Conservation (phyloP, 2,888 invertebrate species). For the Aphrophora alni region DNA sequence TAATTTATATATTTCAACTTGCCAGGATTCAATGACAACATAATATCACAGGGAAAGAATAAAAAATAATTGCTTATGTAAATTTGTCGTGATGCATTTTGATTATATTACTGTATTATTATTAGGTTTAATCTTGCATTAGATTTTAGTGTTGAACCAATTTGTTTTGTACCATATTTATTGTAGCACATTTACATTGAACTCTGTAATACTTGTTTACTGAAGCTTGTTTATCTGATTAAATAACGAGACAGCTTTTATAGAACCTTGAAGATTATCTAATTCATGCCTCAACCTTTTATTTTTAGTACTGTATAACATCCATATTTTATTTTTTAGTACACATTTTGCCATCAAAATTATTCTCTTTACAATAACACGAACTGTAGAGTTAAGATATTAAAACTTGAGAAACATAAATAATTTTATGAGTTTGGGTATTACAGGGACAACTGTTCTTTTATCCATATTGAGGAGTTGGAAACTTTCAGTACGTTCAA, state of each 20-base stretch:
- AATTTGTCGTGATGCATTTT: conserved; percentile 2
- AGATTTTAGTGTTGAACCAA: not conserved
- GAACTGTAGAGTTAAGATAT: too few relatives aligned
- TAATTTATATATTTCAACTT: not conserved
- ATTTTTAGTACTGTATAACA: too few relatives aligned
- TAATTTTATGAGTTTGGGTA: too few relatives aligned
- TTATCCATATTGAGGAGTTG: too few relatives aligned
- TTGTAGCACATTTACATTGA: not conserved
- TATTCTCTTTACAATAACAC: too few relatives aligned
- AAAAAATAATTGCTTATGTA: not conserved
- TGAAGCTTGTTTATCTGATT: conserved; percentile 1
- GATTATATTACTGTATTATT: not conserved
- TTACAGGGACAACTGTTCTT: too few relatives aligned
- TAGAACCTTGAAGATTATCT: not conserved
- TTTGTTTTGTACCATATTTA: conserved; percentile 6
- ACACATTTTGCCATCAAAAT: too few relatives aligned
- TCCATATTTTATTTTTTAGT: too few relatives aligned
- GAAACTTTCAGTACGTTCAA: too few relatives aligned
- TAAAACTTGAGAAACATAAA: too few relatives aligned
- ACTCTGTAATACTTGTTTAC: conserved; percentile 9
- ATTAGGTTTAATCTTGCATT: not conserved
- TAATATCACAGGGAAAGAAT: not conserved
- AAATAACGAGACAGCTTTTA: not conserved
- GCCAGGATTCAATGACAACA: not conserved
- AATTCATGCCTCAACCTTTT: too few relatives aligned